Base-by-base conservation (phyloP, 1,140 invertebrate genomes). In the Hylaeus anthracinus region DNA sequence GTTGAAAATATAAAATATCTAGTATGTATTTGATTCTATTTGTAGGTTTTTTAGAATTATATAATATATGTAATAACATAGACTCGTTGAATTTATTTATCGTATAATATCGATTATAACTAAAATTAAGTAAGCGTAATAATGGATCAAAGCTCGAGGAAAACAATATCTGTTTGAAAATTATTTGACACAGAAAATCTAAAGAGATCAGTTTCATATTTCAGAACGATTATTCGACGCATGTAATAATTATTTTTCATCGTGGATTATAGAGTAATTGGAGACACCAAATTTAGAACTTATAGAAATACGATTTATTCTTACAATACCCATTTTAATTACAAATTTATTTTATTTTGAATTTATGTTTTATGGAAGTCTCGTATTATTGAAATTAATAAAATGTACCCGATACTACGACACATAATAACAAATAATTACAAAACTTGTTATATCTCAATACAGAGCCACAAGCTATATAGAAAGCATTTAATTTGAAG, bases 281-380 rank as follows among this genome's bases (percentile, higher is more conserved):
- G 75, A 14, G 69, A 86, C 76, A 83, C 80, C 75, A 86, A 70
- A 69, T 71, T 89, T 90, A 79, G 84, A 90, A 90, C 76, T 91
- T 91, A 87, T 90, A 91, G 84, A 91, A 90, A 91, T 90, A 90
- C 82, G 67, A 87, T 92, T 92, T 91, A 91, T 92, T 92, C 78
- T 89, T 90, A 89, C 84, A 91, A 87, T 90, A 87, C 73, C 78
- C 60, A 86, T 85, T 64, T 90, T 87, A 84, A 81, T 90, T 92
- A 91, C 90, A 91, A 91, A 91, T 85, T 87, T 85, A 66, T 72
- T 69, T 65, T 72, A 14, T 78, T 79, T 41, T 76, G 60, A 82
- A 67, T 64, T 80, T 70, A 80, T 81, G 65, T 66, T 45, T 76
- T 65, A 1, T 86, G 77, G 10, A 86, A 87, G 74, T 87, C 45